Evolutionary conservation across 2,888 invertebrate genomes (phyloP).

Genomic region (Acanthococcus lagerstroemiae): DNA sequence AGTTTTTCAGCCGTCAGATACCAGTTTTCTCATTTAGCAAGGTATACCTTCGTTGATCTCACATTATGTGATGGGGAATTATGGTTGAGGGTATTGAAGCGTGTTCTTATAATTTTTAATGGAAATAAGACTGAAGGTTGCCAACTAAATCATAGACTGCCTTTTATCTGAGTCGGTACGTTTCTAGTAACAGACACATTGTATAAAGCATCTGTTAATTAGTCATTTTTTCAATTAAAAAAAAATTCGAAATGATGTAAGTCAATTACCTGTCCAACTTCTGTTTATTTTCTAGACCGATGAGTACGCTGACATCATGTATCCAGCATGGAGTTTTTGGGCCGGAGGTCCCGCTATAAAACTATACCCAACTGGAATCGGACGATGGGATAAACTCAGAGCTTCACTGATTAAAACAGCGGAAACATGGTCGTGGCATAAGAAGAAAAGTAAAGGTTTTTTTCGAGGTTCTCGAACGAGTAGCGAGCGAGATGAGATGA

Average conservation of each 20-base stretch:
- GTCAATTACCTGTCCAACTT: not conserved
- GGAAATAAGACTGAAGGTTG: no score
- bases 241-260: not conserved
- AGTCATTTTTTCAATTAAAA: not conserved
- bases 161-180: not conserved
- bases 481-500: slow-evolving; percentile 75
- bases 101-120: no score
- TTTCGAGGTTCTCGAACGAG: slow-evolving; percentile 93
- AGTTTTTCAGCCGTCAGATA: slow-evolving; percentile 50
- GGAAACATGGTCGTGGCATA: slow-evolving; percentile 60
- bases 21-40: slow-evolving; percentile 97
- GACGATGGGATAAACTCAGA: slow-evolving; percentile 82
- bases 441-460: slow-evolving; percentile 62
- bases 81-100: no score
- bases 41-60: slow-evolving; percentile 44
- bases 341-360: slow-evolving; percentile 95
- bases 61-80: no score
- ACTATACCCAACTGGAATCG: slow-evolving; percentile 84
- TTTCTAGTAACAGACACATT: not conserved
- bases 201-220: not conserved
- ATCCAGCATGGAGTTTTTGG: slow-evolving; percentile 97
- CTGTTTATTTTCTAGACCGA: slow-evolving; percentile 46
- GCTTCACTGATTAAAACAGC: slow-evolving; percentile 57
- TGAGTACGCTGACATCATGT: slow-evolving; percentile 82
- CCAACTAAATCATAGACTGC: not conserved